phyloP scores from a whole-genome alignment of 2,888 invertebrate genomes.

The Lasiommata megera region DNA sequence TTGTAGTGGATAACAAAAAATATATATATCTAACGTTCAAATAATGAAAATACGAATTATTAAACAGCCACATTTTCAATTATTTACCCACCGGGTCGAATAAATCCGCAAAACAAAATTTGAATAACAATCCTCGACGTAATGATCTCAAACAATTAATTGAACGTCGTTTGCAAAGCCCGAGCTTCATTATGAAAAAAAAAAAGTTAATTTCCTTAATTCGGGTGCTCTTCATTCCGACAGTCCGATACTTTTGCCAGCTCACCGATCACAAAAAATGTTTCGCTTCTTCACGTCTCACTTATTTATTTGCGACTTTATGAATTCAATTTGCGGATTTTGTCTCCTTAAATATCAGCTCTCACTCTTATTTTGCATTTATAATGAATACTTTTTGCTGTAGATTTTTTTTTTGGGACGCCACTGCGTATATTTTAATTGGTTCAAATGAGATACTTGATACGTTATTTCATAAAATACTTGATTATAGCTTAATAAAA shows the following conservation, averaged over 20 bases:
- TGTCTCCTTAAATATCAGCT: not conserved
- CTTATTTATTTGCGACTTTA: constrained; percentile 47
- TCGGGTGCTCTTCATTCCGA: constrained; percentile 58
- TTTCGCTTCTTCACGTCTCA: constrained; percentile 52
- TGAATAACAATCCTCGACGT: constrained; percentile 14
- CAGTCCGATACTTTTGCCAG: constrained; percentile 53
- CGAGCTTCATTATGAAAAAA: constrained; percentile 53
- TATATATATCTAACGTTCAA: not conserved
- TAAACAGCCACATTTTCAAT: not conserved
- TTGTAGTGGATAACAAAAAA: too few relatives aligned
- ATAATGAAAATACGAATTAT: not conserved
- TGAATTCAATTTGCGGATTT: constrained; percentile 19
- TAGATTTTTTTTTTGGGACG: not conserved
- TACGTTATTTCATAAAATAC: not conserved
- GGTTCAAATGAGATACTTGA: not conserved
- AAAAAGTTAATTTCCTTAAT: constrained; percentile 78
- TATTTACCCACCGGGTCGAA: not conserved
- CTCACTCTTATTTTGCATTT: constrained; percentile 10
- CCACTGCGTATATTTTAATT: not conserved
- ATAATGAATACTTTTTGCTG: constrained; percentile 1
- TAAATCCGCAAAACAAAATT: constrained; percentile 11
- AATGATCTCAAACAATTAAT: constrained; percentile 57
- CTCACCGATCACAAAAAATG: constrained; percentile 50
- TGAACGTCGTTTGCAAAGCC: constrained; percentile 67
- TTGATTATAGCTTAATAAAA: too few relatives aligned